Base-by-base conservation (phyloP, 2,113 vertebrate species). In the Hippolais icterina region DNA sequence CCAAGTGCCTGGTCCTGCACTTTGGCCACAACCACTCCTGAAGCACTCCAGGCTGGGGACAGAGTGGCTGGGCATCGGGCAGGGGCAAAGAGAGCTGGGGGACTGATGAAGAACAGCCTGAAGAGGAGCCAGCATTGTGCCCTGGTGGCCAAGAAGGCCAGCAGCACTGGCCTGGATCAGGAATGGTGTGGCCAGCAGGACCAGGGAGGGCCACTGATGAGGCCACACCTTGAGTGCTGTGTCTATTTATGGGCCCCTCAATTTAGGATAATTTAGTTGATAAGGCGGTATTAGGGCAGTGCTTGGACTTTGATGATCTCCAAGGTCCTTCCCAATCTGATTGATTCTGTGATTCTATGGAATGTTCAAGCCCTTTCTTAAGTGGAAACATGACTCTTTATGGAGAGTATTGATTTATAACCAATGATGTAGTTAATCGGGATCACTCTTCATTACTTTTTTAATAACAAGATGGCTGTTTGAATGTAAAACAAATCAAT, bases 191-290 rank as follows among this genome's bases (percentile, higher is more conserved):
- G 19, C 19, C 31, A 64, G 47, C 35, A 63, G 46, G 35, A 42
- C 2, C 49, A 39, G 35, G 49, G 23, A 39, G 35, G 68, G 23
- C 29, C 27, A 24, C 28, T 77, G 23, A 8, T 22, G 29, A 42
- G 37, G 37, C 3, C 2, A 1, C 23, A 22, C 31, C 37, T 53
- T 0, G 0, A 23, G 31, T 42, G 46, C 28, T 39, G 28, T 33
- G 59, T 23, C 47, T 39, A 35, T 19, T 11, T 79, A 31, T 24
- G 39, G 24, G 7, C 39, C 39, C 24, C 21, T 18, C 60, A 35
- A 1, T 44, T 53, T 3, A 15, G 25, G 33, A 71, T 46, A 35
- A 28, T 44, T 75, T 29, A 29, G 8, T 39, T 77, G 11, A n/a
- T 11, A 28, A 49, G 11, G 11, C 27, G 23, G 11, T 81, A 29